Conservation (phyloP, 2,113 vertebrate genomes). For the Ameiurus melas region DNA sequence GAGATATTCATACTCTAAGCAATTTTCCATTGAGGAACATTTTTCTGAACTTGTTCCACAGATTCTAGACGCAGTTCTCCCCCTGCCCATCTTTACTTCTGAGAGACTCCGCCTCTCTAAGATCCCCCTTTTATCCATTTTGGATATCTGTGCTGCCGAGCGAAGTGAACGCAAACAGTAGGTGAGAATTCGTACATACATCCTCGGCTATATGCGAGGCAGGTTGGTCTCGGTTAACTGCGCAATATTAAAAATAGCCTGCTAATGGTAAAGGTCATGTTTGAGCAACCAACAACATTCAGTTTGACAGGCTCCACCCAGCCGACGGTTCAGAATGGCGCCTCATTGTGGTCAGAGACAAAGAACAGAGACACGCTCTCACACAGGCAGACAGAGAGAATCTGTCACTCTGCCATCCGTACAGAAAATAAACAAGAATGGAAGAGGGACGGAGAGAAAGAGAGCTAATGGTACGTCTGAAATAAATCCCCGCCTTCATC, state of each 20-base stretch:
- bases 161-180: background rate
- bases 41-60: no score
- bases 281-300: background rate
- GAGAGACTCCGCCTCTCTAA: no score
- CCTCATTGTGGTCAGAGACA: background rate
- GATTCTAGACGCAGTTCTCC: no score
- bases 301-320: no score
- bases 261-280: background rate
- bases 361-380: background rate
- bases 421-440: background rate
- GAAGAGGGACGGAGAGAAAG: background rate
- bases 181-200: no score
- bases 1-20: no score
- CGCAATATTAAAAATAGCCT: background rate
- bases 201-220: background rate
- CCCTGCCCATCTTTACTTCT: no score
- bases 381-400: background rate
- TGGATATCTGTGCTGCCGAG: background rate
- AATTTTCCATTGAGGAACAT: no score
- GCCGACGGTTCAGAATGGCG: background rate
- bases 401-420: background rate
- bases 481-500: conserved; percentile 31
- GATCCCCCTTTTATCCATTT: background rate
- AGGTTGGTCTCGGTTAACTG: background rate
- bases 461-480: background rate